phyloP scores from a whole-genome alignment of 1,140 invertebrate species.

The Hirudo medicinalis region DNA sequence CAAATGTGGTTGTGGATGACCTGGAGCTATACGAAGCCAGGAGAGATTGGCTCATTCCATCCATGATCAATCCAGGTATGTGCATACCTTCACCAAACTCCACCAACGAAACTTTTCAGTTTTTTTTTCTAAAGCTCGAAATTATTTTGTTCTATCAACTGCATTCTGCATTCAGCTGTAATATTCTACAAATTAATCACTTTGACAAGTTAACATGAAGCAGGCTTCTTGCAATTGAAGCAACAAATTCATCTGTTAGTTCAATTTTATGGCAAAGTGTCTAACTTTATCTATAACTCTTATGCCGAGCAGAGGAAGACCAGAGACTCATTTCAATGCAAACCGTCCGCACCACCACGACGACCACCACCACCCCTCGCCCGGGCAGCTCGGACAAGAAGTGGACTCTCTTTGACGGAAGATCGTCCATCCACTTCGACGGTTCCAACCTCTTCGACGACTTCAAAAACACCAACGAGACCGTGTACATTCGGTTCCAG shows the following conservation, averaged over 20 bases:
- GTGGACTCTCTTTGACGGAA: conserved; percentile 28
- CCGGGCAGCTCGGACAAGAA: conserved; percentile 19
- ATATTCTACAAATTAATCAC: no score
- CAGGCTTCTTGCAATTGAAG: no score
- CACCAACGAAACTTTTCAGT: background rate
- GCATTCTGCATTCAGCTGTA: no score
- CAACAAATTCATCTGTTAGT: no score
- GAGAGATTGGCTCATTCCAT: conserved; percentile 26
- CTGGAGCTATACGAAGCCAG: conserved; percentile 33
- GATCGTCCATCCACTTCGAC: conserved; percentile 26
- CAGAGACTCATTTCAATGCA: conserved; percentile 9
- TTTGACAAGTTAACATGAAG: no score
- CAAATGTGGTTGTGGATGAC: conserved; percentile 32
- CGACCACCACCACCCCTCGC: background rate
- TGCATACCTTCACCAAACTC: background rate
- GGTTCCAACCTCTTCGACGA: conserved; percentile 22
- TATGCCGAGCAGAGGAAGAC: conserved; percentile 2
- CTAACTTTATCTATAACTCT: background rate
- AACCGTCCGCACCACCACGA: conserved; percentile 13
- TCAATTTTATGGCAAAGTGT: background rate
- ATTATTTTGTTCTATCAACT: background rate
- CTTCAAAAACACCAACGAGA: conserved; percentile 25
- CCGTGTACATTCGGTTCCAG: conserved; percentile 31
- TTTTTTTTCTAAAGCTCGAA: no score
- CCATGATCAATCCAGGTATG: conserved; percentile 17